A percentile compares a stretch with the other conserved stretches of the same genome.
These are phyloP conservation scores for Paramormyrops kingsleyae DNA, from an alignment of 2,113 vertebrate genomes.

Conservation along the genomic window DNA sequence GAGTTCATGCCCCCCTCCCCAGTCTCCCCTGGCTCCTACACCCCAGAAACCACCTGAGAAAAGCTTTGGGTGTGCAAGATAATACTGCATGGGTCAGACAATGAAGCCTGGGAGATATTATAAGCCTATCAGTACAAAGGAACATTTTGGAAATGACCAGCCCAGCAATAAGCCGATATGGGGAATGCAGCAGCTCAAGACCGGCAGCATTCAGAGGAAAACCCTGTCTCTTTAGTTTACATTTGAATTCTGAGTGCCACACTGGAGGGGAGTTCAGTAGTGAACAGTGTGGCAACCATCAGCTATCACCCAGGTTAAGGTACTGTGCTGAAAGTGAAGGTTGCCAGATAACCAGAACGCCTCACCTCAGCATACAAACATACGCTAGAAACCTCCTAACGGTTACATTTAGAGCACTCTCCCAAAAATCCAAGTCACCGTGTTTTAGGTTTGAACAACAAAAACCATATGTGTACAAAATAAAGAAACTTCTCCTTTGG, in stretches of 20 bases:
- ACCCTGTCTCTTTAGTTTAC: not conserved
- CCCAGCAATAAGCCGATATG: not conserved
- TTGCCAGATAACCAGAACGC: not conserved
- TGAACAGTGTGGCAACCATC: not conserved
- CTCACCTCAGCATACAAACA: not conserved
- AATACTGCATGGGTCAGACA: too few relatives aligned
- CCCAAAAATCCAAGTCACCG: not conserved
- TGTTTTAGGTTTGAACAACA: not conserved
- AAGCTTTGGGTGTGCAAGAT: not conserved
- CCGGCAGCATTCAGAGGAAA: not conserved
- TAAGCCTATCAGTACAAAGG: too few relatives aligned
- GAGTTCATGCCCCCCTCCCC: not conserved
- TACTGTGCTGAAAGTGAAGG: conserved; percentile 26
- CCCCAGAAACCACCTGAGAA: not conserved
- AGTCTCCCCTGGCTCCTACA: not conserved
- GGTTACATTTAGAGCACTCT: not conserved
- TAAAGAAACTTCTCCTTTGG: not conserved
- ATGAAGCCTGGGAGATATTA: too few relatives aligned
- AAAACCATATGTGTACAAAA: not conserved
- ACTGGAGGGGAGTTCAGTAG: too few relatives aligned
- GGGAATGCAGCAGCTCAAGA: not conserved
- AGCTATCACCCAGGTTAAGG: not conserved
- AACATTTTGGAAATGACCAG: not conserved
- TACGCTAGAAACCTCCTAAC: not conserved
- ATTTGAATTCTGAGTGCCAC: not conserved